Evolutionary conservation across 2,113 vertebrate genomes (phyloP).

Genomic region (Canis aureus): DNA sequence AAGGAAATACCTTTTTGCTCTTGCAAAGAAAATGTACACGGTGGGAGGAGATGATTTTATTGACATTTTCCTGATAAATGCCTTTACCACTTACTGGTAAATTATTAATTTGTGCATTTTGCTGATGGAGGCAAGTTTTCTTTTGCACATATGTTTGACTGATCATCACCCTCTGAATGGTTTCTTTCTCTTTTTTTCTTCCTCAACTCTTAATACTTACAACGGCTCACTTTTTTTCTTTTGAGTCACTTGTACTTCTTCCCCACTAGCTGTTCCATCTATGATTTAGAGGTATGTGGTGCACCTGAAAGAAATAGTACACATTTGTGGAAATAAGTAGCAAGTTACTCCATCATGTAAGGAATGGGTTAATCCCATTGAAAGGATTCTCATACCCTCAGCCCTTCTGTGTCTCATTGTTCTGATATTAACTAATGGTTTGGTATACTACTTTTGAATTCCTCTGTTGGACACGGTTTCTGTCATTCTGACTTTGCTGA

Average conservation of each 20-base stretch:
- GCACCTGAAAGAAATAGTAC: background rate
- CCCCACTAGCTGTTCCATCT: background rate
- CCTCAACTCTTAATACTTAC: background rate
- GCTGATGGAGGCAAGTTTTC: conserved; percentile 30
- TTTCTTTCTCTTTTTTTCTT: background rate
- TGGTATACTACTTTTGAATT: background rate
- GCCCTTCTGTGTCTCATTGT: background rate
- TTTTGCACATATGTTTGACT: background rate
- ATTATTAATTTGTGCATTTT: conserved; percentile 74
- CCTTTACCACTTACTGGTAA: conserved; percentile 64
- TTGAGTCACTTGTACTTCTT: background rate
- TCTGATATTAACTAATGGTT: background rate
- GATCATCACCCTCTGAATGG: conserved; percentile 13
- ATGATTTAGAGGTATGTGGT: background rate
- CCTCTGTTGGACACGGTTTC: background rate
- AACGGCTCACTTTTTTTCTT: background rate
- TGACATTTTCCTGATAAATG: conserved; percentile 67
- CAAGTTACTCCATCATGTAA: background rate
- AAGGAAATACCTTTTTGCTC: conserved; percentile 33
- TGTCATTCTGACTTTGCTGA: conserved; percentile 50
- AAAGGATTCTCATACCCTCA: background rate
- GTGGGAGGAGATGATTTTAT: conserved; percentile 22
- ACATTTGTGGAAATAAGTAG: background rate
- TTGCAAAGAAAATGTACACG: background rate
- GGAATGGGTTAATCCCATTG: background rate